Conservation (phyloP, 1,140 invertebrate species). For the Cydia splendana region DNA sequence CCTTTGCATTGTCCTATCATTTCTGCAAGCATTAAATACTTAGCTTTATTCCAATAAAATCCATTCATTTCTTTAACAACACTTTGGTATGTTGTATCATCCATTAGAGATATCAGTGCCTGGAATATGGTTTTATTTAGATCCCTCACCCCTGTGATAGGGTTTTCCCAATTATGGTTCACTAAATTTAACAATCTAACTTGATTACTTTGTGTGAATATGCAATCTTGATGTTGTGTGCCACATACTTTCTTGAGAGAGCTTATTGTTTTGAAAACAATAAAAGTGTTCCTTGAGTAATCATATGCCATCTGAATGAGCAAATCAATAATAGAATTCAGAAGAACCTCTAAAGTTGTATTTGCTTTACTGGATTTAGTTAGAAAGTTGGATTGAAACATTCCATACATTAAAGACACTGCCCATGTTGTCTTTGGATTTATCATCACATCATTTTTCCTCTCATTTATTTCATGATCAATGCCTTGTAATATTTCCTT, state of each 20-base stretch:
- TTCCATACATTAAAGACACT: constrained; percentile 66
- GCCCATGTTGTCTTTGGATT: constrained; percentile 37
- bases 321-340: constrained; percentile 54
- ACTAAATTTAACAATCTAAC: constrained; percentile 62
- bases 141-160: constrained; percentile 71
- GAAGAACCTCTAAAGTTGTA: constrained; percentile 40
- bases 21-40: constrained; percentile 72
- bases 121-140: constrained; percentile 67
- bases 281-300: constrained; percentile 70
- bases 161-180: constrained; percentile 78
- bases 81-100: constrained; percentile 45
- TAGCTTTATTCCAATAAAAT: constrained; percentile 77
- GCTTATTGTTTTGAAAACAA: constrained; percentile 69
- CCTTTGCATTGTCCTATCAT: constrained; percentile 55
- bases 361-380: constrained; percentile 39
- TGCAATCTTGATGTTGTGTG: constrained; percentile 51
- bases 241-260: constrained; percentile 63
- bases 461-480: constrained; percentile 43
- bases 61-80: constrained; percentile 61
- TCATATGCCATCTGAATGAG: constrained; percentile 62
- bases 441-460: constrained; percentile 34
- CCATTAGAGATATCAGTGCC: constrained; percentile 50
- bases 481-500: constrained; percentile 47
- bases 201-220: constrained; percentile 54
- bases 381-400: constrained; percentile 72